A percentile compares a stretch with the other conserved stretches of the same genome.
Evolutionary conservation across 2,113 vertebrate genomes (phyloP).

Genomic region (Tretioscincus oriximinensis): DNA sequence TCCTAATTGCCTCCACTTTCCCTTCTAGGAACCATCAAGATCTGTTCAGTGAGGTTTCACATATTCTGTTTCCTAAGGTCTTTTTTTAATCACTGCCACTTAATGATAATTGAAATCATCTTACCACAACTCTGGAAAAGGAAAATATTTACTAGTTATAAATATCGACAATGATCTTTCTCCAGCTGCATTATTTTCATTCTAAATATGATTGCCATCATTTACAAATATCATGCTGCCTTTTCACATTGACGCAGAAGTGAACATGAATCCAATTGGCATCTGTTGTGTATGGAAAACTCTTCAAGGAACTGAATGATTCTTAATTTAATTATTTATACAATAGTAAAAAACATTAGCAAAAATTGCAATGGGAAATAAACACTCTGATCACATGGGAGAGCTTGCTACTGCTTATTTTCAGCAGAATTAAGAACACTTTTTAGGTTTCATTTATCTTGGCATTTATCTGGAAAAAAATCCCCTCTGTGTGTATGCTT

Average conservation of each 20-base stretch:
- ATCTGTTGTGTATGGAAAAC: not conserved
- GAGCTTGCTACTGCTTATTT: not conserved
- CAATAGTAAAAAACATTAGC: not conserved
- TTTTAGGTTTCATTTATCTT: constrained; percentile 12
- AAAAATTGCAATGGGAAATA: not conserved
- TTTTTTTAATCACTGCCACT: not conserved
- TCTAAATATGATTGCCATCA: not conserved
- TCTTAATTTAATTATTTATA: not conserved
- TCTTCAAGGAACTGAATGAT: not conserved
- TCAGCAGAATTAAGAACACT: not conserved
- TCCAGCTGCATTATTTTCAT: not conserved
- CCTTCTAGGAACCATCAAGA: not conserved
- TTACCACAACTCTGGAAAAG: no score
- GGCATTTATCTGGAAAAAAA: not conserved
- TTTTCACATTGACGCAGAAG: not conserved
- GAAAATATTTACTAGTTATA: not conserved
- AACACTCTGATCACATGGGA: not conserved
- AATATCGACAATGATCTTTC: not conserved
- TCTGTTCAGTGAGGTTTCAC: not conserved
- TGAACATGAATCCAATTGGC: not conserved
- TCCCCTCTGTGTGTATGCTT: not conserved
- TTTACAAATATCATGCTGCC: not conserved
- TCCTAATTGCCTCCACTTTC: not conserved
- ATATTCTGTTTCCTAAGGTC: not conserved
- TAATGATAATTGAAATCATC: not conserved